Evolutionary conservation across 2,797 vertebrate species (phyloP), one percentile per base, ranked within the genome.

Genomic region (Mionectes olivaceus): DNA sequence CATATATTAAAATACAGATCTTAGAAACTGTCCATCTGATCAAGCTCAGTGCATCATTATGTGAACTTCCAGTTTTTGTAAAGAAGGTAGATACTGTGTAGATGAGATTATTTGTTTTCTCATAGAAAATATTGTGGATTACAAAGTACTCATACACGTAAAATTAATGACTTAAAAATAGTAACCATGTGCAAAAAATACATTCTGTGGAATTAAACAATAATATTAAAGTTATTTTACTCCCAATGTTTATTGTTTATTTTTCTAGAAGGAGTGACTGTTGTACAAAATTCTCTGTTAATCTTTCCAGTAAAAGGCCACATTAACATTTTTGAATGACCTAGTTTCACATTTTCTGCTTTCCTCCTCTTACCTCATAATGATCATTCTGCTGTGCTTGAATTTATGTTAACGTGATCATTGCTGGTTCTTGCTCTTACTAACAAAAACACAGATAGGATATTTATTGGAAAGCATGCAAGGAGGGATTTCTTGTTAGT

Each of bases 301-400:
- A 7, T 69, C 9, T 90, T 19, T 89, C 35, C n/a, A 50, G 15
- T 57, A 61, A 81, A 81, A 90, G 35, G 50, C 59, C 53, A 53
- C 1, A 4, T 74, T 80, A 77, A 57, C 17, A 60, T 76, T 68
- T 64, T 53, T 73, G 55, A 89, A 83, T 77, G 59, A 93, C 87
- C 83, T 75, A 90, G 47, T 90, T 96, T 93, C 80, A 44, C 55
- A 47, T 85, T 83, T 93, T 85, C 52, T 87, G 14, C 37, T 83
- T 87, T 91, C 33, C 10, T 37, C 35, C 35, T 86, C 61, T 87
- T 87, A 80, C 47, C 33, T 86, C 61, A 32, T 80, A 80, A 87
- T 70, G 78, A 88, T 67, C 28, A 76, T 95, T 96, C 55, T 83
- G 67, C 92, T 96, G 81, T 50, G 49, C 65, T 96, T 95, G 75